Base-by-base conservation (phyloP, 2,797 vertebrate species). In the Kryptolebias ocellatus region DNA sequence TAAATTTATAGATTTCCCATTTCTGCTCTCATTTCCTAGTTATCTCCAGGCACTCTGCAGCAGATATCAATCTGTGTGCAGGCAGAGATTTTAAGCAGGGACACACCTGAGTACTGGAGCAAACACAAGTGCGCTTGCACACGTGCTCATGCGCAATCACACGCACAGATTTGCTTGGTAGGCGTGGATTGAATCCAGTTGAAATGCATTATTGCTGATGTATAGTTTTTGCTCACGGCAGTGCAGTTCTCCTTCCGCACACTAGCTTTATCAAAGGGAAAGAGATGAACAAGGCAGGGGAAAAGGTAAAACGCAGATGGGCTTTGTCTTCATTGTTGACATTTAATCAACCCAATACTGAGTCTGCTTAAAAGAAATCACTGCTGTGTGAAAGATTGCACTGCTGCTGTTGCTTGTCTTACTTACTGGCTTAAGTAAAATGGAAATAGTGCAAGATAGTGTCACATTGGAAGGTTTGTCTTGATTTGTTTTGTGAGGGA, bases 271-370 rank as follows among this genome's bases (percentile, higher is more conserved):
- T 91, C 82, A 89, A 83, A 91, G 80, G 64, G 74, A 50, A 55
- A 60, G 77, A 79, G 64, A 87, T 73, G 85, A 88, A 87, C 69
- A 47, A 57, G 74, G 64, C 67, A 63, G 80, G 54, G 64, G 62
- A 69, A 70, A 72, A 74, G 74, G 70, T 70, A 44, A 89, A 89
- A 85, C 60, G 37, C 34, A 70, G 78, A 55, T 71, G 50, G 79
- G 83, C 89, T 89, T 84, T 83, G 83, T 76, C 61, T 87, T 79
- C 77, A 87, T 84, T 93, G 87, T 90, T 95, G 91, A 90, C 84
- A 90, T 92, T 91, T 95, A 94, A 95, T 95, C 89, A 79, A 89
- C 85, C 87, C 83, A 18, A 89, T 90, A 83, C 73, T 74, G 87
- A 90, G 71, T 81, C 88, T 90, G 83, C 92, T 76, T 78, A 74